These are phyloP conservation scores for Corythaixoides concolor DNA, from an alignment of 2,113 vertebrate species.

Conservation along the genomic window DNA sequence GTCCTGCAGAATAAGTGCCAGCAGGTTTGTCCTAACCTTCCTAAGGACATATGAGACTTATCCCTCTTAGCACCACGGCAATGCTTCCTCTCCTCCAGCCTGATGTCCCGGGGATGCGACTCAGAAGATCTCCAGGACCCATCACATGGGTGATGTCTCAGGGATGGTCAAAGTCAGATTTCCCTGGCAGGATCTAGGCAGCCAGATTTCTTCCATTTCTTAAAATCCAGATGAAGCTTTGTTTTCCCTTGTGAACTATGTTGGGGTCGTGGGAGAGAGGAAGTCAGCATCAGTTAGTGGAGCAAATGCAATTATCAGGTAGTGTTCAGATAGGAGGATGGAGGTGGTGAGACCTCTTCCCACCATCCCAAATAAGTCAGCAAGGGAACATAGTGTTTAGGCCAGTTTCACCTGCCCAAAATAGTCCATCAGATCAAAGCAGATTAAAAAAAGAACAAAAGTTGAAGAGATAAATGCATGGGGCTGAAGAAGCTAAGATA, in stretches of 20 bases:
- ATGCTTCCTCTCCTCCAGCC: neutral
- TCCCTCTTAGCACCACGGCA: fast-evolving
- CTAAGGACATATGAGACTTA: neutral
- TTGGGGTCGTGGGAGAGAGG: neutral
- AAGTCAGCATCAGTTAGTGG: neutral
- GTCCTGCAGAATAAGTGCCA: neutral
- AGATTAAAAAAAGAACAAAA: neutral
- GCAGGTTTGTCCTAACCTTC: neutral
- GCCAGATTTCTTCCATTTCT: neutral
- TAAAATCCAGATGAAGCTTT: neutral
- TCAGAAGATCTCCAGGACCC: neutral
- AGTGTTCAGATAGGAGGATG: neutral
- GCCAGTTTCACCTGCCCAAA: fast-evolving
- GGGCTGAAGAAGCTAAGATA: neutral
- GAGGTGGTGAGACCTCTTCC: neutral
- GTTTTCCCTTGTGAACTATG: neutral
- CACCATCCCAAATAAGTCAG: neutral
- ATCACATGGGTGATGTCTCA: fast-evolving
- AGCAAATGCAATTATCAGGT: neutral
- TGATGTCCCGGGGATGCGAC: neutral
- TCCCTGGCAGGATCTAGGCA: neutral
- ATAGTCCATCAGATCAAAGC: neutral
- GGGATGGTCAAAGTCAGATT: neutral
- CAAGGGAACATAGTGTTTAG: neutral
- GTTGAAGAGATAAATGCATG: neutral